Evolutionary conservation across 2,797 vertebrate genomes (phyloP), one percentile per base, ranked within the genome.

Genomic region (Etheostoma perlongum): DNA sequence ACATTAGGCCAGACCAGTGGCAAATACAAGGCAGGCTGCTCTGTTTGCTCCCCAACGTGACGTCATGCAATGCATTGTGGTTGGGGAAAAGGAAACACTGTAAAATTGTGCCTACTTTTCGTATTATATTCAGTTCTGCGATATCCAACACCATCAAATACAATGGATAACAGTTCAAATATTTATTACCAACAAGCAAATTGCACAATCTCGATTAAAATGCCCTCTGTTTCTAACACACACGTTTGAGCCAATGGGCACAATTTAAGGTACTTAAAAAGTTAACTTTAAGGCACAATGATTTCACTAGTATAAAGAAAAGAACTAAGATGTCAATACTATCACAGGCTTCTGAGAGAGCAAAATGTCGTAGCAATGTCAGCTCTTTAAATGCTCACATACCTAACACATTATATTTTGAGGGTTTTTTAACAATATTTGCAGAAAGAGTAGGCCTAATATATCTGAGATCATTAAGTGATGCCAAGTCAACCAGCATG

Each of bases 201-300:
- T 23, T 23, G 21, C 21, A 23, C 21, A 23, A 23, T 23, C 21
- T 23, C 21, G 21, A 23, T 23, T 83, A 75, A 77, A 82, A 78
- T 58, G 2, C 62, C 63, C 40, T 72, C 47, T 72, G 67, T 77
- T 82, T 60, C 52, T 16, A 74, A 52, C 40, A 55, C 40, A 59
- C 33, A 46, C 10, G 44, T 5, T n/a, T 57, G 36, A 75, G 44
- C 11, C 19, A 36, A 13, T 65, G 19, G 72, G 16, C 52, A 81
- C 54, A 61, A 18, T 57, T 72, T 19, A 15, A 58, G 12, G 18
- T 44, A 36, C 6, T 49, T 55, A 30, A 30, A 30, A 30, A 30
- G 30, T 30, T 30, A 30, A 30, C 5, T 30, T 5, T 30, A 30
- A 30, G 30, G 5, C 1, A 23, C 10, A 48, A 9, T 74, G 11